phyloP scores from a whole-genome alignment of 2,113 vertebrate genomes.

The Nannospalax galili region DNA sequence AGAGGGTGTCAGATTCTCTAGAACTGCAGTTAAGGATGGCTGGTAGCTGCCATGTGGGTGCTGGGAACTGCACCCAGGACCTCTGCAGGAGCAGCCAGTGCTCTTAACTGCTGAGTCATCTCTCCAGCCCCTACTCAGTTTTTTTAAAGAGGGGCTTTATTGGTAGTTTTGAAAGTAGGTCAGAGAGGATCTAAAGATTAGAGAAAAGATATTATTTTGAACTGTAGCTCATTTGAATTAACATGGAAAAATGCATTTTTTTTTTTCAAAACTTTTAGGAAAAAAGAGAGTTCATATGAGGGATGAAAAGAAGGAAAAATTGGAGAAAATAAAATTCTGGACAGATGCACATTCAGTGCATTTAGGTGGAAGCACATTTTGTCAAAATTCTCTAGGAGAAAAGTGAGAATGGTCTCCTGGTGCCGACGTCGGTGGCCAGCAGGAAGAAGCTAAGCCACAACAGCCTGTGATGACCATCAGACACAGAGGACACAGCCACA shows the following conservation, averaged over 20 bases:
- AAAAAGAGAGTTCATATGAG: background rate
- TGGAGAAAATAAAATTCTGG: background rate
- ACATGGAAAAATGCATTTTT: background rate
- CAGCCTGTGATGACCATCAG: background rate
- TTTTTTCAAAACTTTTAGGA: background rate
- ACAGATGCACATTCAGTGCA: background rate
- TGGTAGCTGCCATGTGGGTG: too few species aligned
- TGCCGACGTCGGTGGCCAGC: background rate
- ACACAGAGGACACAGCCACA: too few species aligned
- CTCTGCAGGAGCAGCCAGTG: too few species aligned
- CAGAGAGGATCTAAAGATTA: background rate
- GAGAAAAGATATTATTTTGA: background rate
- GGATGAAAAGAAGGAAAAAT: background rate
- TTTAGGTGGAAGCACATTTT: background rate
- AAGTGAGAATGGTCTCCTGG: slow-evolving; percentile 41
- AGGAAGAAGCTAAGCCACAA: background rate
- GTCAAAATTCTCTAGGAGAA: slow-evolving; percentile 56
- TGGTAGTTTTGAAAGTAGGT: background rate
- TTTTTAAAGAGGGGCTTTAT: background rate
- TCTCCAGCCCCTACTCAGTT: background rate
- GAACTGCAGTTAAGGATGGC: too few species aligned
- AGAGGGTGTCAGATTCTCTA: too few species aligned
- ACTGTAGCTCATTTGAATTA: background rate
- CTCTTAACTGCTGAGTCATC: too few species aligned
- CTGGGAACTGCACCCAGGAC: too few species aligned